Base-by-base conservation (phyloP, 2,888 invertebrate genomes). In the Napeogenes sylphis region DNA sequence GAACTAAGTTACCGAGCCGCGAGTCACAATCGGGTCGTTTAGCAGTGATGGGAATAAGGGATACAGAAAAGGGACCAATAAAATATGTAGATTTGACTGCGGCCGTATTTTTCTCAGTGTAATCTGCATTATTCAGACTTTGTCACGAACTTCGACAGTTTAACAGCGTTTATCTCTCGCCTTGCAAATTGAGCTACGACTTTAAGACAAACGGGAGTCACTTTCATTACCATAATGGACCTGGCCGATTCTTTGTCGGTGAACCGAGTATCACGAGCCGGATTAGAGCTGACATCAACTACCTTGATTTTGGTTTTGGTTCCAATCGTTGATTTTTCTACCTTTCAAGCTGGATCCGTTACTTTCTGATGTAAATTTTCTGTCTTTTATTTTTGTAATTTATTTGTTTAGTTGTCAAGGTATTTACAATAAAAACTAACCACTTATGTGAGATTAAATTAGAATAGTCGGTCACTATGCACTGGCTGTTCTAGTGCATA, bases 91-190 rank as follows among this genome's bases (percentile, higher is more conserved):
- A 90, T 90, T 87, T 84, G 86, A 87, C 88, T 87, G 88, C 81
- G 88, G 83, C 82, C 88, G 89, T 90, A 89, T 90, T 90, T 90
- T 90, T 90, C 88, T 85, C 85, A 74, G 84, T 89, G 90, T 90
- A 90, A 90, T 90, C 90, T 90, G 88, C 90, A 90, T 90, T 90
- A 90, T 90, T 90, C 90, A 90, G 89, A 86, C 90, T 88, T 87
- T 86, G 90, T 89, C 89, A 89, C 90, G 89, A 89, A 89, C 88
- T 90, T 90, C 89, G 90, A 90, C 90, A 89, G 90, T 90, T 90
- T 90, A 90, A 89, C 90, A 89, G 88, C 90, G 89, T 90, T 90
- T 90, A 90, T 90, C 90, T 90, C 87, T 86, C 87, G 87, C 87
- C 87, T 90, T 88, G 90, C 90, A 90, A 90, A 90, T 90, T 90